Evolutionary conservation across 1,140 invertebrate species (phyloP).

Genomic region (Radopholus similis): DNA sequence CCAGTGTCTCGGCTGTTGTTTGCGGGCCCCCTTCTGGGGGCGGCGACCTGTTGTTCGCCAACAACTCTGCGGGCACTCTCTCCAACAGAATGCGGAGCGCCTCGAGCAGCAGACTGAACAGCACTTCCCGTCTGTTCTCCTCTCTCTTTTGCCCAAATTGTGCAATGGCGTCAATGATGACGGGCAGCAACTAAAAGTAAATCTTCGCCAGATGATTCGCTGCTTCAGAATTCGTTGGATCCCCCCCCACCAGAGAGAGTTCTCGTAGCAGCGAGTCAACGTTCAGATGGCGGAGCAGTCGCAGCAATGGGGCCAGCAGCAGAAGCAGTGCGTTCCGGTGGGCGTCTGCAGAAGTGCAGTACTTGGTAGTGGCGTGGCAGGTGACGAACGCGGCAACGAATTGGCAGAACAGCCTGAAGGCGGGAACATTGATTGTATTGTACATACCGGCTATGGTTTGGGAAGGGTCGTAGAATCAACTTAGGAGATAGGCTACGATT

Average conservation of each 20-base stretch:
- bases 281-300: not conserved
- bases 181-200: not conserved
- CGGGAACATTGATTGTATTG: no score
- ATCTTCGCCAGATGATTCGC: not conserved
- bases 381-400: not conserved
- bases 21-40: not conserved
- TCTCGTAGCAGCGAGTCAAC: not conserved
- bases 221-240: not conserved
- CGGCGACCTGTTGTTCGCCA: not conserved
- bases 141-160: no score
- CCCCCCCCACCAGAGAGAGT: not conserved
- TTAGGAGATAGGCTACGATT: no score
- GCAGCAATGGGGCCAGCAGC: not conserved
- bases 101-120: not conserved
- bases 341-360: not conserved
- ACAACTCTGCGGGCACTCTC: not conserved
- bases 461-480: not conserved
- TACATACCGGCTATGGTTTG: no score
- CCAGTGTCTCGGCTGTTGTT: not conserved
- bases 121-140: no score
- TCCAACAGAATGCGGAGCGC: not conserved
- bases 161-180: not conserved
- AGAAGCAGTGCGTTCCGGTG: not conserved
- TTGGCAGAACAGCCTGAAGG: not conserved
- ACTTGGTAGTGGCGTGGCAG: not conserved